Base-by-base conservation (phyloP, 1,140 invertebrate genomes). In the Lepeophtheirus salmonis region DNA sequence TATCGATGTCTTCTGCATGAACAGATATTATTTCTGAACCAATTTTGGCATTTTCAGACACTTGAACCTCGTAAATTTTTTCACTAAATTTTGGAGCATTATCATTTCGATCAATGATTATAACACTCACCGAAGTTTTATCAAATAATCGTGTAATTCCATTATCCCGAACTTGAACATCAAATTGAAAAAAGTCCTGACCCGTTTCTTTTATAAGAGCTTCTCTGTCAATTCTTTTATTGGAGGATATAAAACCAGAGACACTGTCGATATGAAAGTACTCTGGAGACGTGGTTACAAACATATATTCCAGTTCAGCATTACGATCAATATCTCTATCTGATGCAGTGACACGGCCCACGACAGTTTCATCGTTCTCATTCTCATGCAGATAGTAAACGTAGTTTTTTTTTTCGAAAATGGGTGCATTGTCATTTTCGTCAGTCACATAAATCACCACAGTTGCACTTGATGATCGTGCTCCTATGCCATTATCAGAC, bases 341-440 rank as follows among this genome's bases (percentile, higher is more conserved):
- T n/a, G 78, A 80, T 0, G 92, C 91, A 16, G 80, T 79, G 54
- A 97, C 71, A 73, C 86, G 87, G 0, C 88, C 87, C 2, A 95
- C 84, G 70, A 89, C 90, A 0, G 86, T 86, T 70, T 90, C 86
- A 0, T 81, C 76, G 1, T 83, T 82, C 66, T 88, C 84, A 69
- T 91, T 91, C 73, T 92, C 89, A n/a, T 79, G 77, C 3, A 91
- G 78, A 68, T 78, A 81, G 67, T 90, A 89, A 48, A 79, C 80
- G 67, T 89, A 89, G 2, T 84, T 89, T 3, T 79, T 79, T 66
- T 90, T 90, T 0, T 79, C 82, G 68, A 89, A 89, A 67, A 83
- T 78, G 0, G 94, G 94, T 16, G 81, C 78, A 68, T 97, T 96
- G 70, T 97, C 92, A 70, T 97, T 97, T 70, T 90, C 90, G 72